phyloP scores from a whole-genome alignment of 2,797 vertebrate species.

The Meriones psammophilus region DNA sequence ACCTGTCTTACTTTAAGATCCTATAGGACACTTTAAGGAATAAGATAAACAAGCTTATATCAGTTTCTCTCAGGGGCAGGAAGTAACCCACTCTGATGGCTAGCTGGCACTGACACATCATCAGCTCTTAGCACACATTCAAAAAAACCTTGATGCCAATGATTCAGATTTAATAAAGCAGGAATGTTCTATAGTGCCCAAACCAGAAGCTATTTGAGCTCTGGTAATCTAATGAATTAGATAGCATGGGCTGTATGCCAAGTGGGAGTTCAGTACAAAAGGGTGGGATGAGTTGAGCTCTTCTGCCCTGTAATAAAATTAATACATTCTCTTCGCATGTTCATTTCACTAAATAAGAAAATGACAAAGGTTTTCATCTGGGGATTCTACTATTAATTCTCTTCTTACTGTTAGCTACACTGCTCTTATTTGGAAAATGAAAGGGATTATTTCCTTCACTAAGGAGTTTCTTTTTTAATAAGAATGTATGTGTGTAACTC shows the following conservation, averaged over 20 bases:
- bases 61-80: background rate
- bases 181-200: conserved; percentile 70
- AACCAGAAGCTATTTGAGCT: conserved; percentile 57
- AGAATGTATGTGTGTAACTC: conserved; percentile 71
- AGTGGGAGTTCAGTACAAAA: conserved; percentile 68
- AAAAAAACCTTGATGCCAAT: conserved; percentile 5
- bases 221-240: conserved; percentile 74
- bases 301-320: conserved; percentile 74
- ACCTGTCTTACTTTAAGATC: background rate
- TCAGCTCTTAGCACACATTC: conserved; percentile 5
- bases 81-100: background rate
- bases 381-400: conserved; percentile 73
- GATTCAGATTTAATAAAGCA: conserved; percentile 66
- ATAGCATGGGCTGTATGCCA: conserved; percentile 60
- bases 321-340: conserved; percentile 68
- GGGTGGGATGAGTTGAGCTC: conserved; percentile 31
- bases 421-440: conserved; percentile 82
- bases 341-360: conserved; percentile 73
- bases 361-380: conserved; percentile 55
- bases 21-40: background rate
- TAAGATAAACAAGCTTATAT: background rate
- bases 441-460: conserved; percentile 81
- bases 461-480: conserved; percentile 80
- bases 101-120: background rate
- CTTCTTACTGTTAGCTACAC: conserved; percentile 70